Conservation (phyloP, 1,140 invertebrate genomes). For the Ips typographus region DNA sequence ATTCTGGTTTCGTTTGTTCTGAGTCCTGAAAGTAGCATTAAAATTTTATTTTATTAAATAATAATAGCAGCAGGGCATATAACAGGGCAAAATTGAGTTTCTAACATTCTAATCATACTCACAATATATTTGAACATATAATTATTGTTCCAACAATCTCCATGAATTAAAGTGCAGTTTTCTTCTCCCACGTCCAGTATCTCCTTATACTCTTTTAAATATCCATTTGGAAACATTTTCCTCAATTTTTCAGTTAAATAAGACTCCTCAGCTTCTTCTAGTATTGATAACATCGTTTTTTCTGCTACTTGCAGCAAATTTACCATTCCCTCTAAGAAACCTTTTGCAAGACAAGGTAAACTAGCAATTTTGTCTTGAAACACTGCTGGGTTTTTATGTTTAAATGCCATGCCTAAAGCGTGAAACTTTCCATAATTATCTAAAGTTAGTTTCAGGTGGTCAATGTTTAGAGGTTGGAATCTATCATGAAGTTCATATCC, state of each 20-base stretch:
- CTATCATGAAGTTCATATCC: slow-evolving; percentile 19
- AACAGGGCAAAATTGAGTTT: no score
- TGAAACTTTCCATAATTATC: slow-evolving; percentile 57
- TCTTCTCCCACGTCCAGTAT: background rate
- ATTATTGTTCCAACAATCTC: slow-evolving; percentile 59
- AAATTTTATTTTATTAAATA: background rate
- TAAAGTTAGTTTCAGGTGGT: slow-evolving; percentile 45
- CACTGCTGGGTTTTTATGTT: slow-evolving; percentile 45
- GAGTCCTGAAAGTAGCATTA: background rate
- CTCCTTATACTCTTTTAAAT: background rate
- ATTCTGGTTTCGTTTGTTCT: slow-evolving; percentile 8
- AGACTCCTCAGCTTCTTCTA: background rate
- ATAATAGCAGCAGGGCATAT: background rate
- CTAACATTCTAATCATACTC: background rate
- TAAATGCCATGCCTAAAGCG: slow-evolving; percentile 54
- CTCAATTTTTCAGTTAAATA: background rate
- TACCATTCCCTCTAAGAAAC: background rate
- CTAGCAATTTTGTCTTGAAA: slow-evolving; percentile 15
- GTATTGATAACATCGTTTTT: background rate
- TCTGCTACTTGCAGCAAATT: background rate
- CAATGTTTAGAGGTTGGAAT: slow-evolving; percentile 8
- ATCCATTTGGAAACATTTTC: background rate
- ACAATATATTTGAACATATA: slow-evolving; percentile 57
- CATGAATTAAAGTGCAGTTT: slow-evolving; percentile 45
- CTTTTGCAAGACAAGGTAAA: background rate